These are phyloP conservation scores for Gisinianus flammeolus DNA, from an alignment of 2,888 invertebrate species.

Conservation along the genomic window DNA sequence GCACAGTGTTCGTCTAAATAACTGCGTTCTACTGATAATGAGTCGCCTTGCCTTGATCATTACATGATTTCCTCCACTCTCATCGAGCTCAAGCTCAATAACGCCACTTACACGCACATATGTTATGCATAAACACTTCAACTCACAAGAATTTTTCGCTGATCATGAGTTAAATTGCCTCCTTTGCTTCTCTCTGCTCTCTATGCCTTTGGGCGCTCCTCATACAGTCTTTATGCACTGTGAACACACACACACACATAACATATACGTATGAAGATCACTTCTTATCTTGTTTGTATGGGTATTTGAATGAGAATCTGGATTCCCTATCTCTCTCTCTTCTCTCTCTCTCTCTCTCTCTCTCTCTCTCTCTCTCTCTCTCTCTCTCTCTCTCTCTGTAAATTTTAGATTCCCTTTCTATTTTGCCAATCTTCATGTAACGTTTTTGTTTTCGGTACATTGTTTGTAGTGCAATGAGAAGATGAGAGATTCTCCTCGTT, in stretches of 20 bases:
- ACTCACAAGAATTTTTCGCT: conserved; percentile 22
- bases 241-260: too few species aligned
- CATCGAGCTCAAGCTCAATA: conserved; percentile 18
- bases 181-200: not conserved
- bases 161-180: conserved; percentile 4
- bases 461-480: too few species aligned
- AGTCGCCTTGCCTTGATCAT: conserved; percentile 32
- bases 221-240: too few species aligned
- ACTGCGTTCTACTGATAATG: conserved; percentile 30
- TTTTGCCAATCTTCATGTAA: too few species aligned
- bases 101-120: conserved; percentile 35
- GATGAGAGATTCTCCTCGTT: too few species aligned
- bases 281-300: not conserved
- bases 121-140: conserved; percentile 31
- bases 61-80: conserved; percentile 22
- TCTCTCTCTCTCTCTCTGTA: conserved; percentile 11
- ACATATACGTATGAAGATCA: not conserved
- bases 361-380: not conserved
- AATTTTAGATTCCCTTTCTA: not conserved
- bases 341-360: not conserved
- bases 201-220: not conserved
- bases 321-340: too few species aligned
- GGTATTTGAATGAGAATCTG: not conserved
- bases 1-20: not conserved
- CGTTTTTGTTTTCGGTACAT: too few species aligned